Percentiles rank a stretch among this genome's conserved stretches.
These are phyloP conservation scores for Pseudolaguvia tuberculata DNA, from an alignment of 2,113 vertebrate genomes.

Conservation along the genomic window DNA sequence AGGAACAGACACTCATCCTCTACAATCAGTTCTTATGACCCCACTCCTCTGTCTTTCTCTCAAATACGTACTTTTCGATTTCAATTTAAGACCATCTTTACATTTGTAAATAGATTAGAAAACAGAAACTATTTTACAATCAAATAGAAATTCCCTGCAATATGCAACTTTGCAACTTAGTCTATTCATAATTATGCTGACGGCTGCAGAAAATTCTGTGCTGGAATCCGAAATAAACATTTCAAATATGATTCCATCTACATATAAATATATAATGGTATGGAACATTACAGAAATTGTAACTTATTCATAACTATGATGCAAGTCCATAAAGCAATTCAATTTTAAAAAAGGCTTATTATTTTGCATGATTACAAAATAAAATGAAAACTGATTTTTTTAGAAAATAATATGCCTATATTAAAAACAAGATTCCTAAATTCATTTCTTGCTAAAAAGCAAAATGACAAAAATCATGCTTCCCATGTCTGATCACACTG, in stretches of 20 bases:
- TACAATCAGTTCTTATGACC: slow-evolving; percentile 29
- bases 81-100: background rate
- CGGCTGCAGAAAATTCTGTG: background rate
- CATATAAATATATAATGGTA: background rate
- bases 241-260: background rate
- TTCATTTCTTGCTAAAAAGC: background rate
- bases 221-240: background rate
- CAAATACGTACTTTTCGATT: slow-evolving; percentile 11
- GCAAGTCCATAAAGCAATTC: slow-evolving; percentile 1
- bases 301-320: slow-evolving; percentile 38
- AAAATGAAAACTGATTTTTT: background rate
- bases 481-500: background rate
- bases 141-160: background rate
- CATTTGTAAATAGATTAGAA: background rate
- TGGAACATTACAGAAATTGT: background rate
- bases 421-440: background rate
- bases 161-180: background rate
- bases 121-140: background rate
- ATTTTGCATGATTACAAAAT: background rate
- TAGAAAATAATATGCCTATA: no score
- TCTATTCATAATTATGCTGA: background rate
- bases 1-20: slow-evolving; percentile 20
- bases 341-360: background rate
- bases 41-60: slow-evolving; percentile 22
- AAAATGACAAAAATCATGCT: background rate